Conservation (phyloP, 2,797 vertebrate species). For the Enteromius afrohamiltoni region DNA sequence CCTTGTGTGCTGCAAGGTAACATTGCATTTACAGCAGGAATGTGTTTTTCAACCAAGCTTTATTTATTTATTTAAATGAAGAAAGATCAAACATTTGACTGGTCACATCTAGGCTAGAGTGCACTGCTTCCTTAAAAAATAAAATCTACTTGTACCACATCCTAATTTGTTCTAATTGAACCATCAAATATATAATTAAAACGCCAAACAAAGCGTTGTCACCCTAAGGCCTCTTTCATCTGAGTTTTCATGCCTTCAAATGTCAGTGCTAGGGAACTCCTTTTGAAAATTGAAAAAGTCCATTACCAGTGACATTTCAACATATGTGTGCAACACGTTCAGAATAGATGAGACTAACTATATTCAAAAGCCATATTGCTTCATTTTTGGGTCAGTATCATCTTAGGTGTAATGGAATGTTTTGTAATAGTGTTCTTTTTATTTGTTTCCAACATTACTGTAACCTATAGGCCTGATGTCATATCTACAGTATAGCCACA, state of each 20-base stretch:
- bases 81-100: neutral
- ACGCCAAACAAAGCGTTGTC: slow-evolving; percentile 59
- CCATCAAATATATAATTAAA: slow-evolving; percentile 74
- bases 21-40: neutral
- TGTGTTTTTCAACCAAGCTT: neutral
- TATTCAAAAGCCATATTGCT: slow-evolving; percentile 58
- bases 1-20: no score
- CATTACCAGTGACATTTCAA: slow-evolving; percentile 82
- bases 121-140: neutral
- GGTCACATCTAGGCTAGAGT: neutral
- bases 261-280: slow-evolving; percentile 75
- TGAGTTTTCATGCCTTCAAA: slow-evolving; percentile 76
- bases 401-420: neutral
- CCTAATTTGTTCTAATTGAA: slow-evolving; percentile 12
- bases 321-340: slow-evolving; percentile 55
- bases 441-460: neutral
- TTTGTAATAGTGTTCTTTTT: neutral
- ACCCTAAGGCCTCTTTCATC: slow-evolving; percentile 65
- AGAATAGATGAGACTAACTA: slow-evolving; percentile 56
- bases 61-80: neutral
- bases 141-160: neutral
- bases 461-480: neutral
- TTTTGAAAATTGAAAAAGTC: slow-evolving; percentile 71
- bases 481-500: neutral
- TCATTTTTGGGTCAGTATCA: neutral